Percentiles rank a stretch among this genome's conserved stretches.
These are phyloP conservation scores for Ceraclea dissimilis DNA, from an alignment of 2,888 invertebrate species.

Conservation along the genomic window DNA sequence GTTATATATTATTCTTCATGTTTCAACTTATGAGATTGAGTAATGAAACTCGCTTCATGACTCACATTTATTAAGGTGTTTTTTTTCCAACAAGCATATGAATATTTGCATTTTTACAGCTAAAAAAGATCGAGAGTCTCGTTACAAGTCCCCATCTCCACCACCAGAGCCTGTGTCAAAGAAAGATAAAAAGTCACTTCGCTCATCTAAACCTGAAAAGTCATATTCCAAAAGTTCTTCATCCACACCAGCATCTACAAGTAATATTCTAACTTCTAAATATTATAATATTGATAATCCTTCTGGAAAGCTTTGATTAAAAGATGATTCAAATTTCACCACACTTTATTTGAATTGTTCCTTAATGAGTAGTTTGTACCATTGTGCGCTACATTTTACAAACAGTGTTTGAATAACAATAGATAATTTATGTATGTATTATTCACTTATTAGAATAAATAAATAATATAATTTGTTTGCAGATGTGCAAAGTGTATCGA, in stretches of 20 bases:
- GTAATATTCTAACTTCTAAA: background rate
- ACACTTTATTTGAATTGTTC: too few species aligned
- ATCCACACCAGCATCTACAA: constrained; percentile 18
- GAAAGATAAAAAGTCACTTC: constrained; percentile 22
- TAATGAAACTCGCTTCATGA: too few species aligned
- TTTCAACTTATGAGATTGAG: too few species aligned
- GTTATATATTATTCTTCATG: too few species aligned
- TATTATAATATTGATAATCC: too few species aligned
- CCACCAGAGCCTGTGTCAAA: constrained; percentile 21
- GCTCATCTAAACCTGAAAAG: constrained; percentile 14
- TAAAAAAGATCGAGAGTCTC: constrained; percentile 30
- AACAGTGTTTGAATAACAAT: too few species aligned
- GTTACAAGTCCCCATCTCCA: constrained; percentile 18
- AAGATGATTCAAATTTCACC: too few species aligned
- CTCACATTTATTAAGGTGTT: too few species aligned
- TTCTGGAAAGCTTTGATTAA: too few species aligned
- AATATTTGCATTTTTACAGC: constrained; percentile 5
- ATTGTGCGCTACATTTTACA: too few species aligned
- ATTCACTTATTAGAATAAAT: background rate
- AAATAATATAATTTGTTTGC: constrained; percentile 7
- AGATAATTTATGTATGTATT: background rate
- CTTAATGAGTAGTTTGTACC: too few species aligned
- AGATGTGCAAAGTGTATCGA: constrained; percentile 47
- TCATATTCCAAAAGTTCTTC: constrained; percentile 5
- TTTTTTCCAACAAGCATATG: too few species aligned